Base-by-base conservation (phyloP, 2,113 vertebrate species). In the Catharus minimus region DNA sequence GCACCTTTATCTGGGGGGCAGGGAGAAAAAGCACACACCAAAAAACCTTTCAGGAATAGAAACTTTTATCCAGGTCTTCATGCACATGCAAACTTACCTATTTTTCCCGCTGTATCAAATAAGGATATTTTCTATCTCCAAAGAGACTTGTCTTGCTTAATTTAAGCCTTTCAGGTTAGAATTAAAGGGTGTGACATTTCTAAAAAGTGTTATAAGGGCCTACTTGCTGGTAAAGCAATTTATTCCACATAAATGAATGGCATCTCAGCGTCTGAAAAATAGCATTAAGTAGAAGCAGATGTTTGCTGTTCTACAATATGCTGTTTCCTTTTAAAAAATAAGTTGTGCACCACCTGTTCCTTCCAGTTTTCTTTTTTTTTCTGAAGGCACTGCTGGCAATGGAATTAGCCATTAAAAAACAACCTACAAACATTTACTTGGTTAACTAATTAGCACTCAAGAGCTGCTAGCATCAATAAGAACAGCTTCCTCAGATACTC, bases 271-370 rank as follows among this genome's bases (percentile, higher is more conserved):
- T 27, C 11, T 71, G 61, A 90, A 72, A 61, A 74, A 7, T 50
- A 44, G 26, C 69, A 88, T 65, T 88, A 90, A 86, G 60, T 7
- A 89, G 68, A 77, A 90, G 64, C 82, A 95, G 64, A 91, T 0
- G 0, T 33, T 77, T 77, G 28, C 53, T 91, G 65, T 74, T 83
- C 68, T 71, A 65, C 86, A 95, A 46, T 61, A 88, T 55, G 50
- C 7, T 78, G 72, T 83, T 86, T 88, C 47, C 39, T 74, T 81
- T 53, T 15, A 1, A 47, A 61, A 53, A 44, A 20, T 13, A 58
- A 77, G 41, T 72, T 66, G 38, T 43, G 33, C 32, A 15, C 61
- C 86, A 95, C 94, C 86, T 92, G 73, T n/a, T 90, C 57, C 75
- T 89, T 88, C 61, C 47, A 66, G 82, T 95, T 86, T 33, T 80